These are phyloP conservation scores for Camelus dromedarius DNA, from an alignment of 2,113 vertebrate species.

Conservation along the genomic window DNA sequence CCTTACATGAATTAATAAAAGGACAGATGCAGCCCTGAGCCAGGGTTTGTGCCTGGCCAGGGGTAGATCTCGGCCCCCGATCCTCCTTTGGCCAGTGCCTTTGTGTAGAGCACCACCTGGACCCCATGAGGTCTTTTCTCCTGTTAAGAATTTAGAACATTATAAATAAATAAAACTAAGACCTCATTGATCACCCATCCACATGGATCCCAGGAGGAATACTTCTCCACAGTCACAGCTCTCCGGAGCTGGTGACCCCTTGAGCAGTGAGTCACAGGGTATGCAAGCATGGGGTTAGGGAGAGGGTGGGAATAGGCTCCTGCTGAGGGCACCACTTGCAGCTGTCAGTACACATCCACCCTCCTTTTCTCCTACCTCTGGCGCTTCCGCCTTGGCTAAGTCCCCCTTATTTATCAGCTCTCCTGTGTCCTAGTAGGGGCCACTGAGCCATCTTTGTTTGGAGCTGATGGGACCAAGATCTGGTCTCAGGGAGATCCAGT, in stretches of 20 bases:
- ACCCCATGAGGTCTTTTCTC: background rate
- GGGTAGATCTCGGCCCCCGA: background rate
- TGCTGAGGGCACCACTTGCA: accelerated
- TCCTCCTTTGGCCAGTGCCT: background rate
- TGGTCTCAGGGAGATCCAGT: background rate
- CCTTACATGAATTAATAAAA: constrained; percentile 47
- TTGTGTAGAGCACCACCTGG: background rate
- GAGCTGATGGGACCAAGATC: background rate
- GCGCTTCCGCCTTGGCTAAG: background rate
- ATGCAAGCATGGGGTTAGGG: background rate
- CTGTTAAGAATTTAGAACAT: background rate
- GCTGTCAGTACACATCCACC: no score
- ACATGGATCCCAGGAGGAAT: background rate
- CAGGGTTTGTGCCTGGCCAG: background rate
- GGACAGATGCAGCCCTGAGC: background rate
- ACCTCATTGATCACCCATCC: background rate
- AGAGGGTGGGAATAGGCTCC: background rate
- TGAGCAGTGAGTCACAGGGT: background rate
- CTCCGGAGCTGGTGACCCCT: background rate
- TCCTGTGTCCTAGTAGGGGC: background rate
- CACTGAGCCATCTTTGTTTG: background rate
- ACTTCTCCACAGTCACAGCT: background rate
- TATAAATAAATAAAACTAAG: constrained; percentile 31
- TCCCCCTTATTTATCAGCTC: background rate
- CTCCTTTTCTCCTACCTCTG: background rate